Percentiles rank a stretch among this genome's conserved stretches.
These are phyloP conservation scores for Pelvicachromis taeniatus DNA, from an alignment of 2,113 vertebrate species.

Conservation along the genomic window DNA sequence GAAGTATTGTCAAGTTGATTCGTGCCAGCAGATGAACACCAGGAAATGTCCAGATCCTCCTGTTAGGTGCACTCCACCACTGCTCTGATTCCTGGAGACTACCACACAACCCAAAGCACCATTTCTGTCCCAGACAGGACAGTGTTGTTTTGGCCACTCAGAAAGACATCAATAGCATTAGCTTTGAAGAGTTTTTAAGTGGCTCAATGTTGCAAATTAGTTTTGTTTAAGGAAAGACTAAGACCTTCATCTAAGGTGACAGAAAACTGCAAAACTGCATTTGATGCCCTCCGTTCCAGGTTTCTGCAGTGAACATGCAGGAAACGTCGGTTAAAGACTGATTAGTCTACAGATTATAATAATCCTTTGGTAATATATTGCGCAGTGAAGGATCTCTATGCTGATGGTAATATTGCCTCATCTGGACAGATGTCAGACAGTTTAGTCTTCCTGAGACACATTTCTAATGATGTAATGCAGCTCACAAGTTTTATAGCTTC, in stretches of 20 bases:
- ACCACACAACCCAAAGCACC: too few relatives aligned
- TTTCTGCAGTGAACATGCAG: not conserved
- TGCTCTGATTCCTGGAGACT: not conserved
- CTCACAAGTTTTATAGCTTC: not conserved
- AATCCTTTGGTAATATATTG: not conserved
- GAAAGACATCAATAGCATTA: not conserved
- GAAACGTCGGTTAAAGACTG: not conserved
- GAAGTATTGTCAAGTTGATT: accelerated
- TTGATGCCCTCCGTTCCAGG: not conserved
- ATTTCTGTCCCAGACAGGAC: not conserved
- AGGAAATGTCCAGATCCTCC: not conserved
- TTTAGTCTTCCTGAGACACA: not conserved
- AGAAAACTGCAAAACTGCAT: not conserved
- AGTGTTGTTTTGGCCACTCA: not conserved
- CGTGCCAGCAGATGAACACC: not conserved
- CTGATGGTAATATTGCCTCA: not conserved
- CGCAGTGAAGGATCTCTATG: not conserved
- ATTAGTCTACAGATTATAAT: not conserved
- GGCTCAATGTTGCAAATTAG: not conserved
- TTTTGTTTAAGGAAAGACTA: not conserved
- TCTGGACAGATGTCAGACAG: not conserved
- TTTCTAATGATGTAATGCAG: not conserved
- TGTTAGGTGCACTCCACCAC: not conserved
- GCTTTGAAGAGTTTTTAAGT: not conserved
- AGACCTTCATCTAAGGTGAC: not conserved